Conservation (phyloP, 2,888 invertebrate genomes). For the Philonicus albiceps region DNA sequence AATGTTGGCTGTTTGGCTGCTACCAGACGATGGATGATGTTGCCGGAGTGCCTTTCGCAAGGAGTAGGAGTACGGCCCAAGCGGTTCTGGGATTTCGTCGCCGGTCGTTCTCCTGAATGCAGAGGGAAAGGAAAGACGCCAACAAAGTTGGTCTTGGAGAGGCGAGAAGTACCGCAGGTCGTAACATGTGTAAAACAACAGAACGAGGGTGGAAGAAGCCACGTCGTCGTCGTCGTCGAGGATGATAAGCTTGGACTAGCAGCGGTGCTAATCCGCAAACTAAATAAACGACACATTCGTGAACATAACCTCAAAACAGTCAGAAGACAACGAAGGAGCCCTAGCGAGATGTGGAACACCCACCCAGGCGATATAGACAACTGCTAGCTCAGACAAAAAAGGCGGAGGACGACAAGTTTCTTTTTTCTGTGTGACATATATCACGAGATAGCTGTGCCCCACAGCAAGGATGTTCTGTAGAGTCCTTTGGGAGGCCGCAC, state of each 20-base stretch:
- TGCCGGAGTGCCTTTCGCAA: neutral
- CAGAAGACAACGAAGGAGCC: neutral
- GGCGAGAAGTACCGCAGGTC: constrained; percentile 12
- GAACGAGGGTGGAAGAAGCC: neutral
- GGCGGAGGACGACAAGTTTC: constrained; percentile 11
- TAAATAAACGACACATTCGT: constrained; percentile 37
- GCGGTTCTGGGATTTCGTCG: neutral
- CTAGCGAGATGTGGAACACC: constrained; percentile 7
- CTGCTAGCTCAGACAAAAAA: neutral
- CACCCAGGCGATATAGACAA: constrained; percentile 12
- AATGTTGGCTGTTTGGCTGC: constrained; percentile 25
- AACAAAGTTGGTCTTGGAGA: neutral
- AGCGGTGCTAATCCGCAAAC: constrained; percentile 41
- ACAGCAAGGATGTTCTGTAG: neutral
- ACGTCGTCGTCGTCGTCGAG: neutral
- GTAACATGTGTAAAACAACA: constrained; percentile 41
- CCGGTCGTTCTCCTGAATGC: neutral
- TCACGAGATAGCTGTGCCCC: constrained; percentile 3
- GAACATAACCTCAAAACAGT: constrained; percentile 36
- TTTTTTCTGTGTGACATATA: constrained; percentile 18
- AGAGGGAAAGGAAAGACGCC: neutral
- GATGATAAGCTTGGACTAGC: constrained; percentile 13
- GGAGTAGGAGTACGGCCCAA: constrained; percentile 3
- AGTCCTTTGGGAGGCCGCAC: constrained; percentile 9
- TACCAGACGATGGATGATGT: constrained; percentile 22